Base-by-base conservation (phyloP, 2,888 invertebrate genomes). In the Agelastica alni region DNA sequence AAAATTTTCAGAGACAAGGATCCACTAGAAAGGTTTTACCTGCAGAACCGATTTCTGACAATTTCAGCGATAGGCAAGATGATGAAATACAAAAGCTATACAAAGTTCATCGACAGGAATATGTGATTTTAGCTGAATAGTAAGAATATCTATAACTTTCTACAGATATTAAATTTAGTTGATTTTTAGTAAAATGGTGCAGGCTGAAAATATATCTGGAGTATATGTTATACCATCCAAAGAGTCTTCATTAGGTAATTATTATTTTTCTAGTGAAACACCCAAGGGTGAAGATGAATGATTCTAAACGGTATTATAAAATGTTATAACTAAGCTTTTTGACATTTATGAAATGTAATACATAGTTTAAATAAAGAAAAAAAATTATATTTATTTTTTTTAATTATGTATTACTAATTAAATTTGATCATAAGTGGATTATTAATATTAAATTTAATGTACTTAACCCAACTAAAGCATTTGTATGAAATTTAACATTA, bases 211-310 rank as follows among this genome's bases (percentile, higher is more conserved):
- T 74, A 78, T 94, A 63, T 87, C 88, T 68, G 95, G 96, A 43
- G 84, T 96, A 54, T 96, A 96, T 79, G 91, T 95, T 12, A 92
- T 96, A 76, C 96, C 96, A 52, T 93, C 96, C 39, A 87, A 87
- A 70, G 86, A 87, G 69, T 89, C 87, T 72, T 87, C 91, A 45
- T 83, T 91, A 69, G 72, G 93, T 93, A 81, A 85, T n/a, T n/a
- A n/a, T n/a, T n/a, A n/a, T n/a, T n/a, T n/a, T n/a, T n/a, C n/a
- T n/a, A n/a, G n/a, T n/a, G n/a, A n/a, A n/a, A n/a, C n/a, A n/a
- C n/a, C n/a, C n/a, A n/a, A n/a, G n/a, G n/a, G n/a, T n/a, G n/a
- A n/a, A n/a, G n/a, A n/a, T n/a, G n/a, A n/a, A n/a, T n/a, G n/a
- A n/a, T n/a, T n/a, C n/a, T n/a, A n/a, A n/a, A n/a, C n/a, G n/a